These are phyloP conservation scores for Tautogolabrus adspersus DNA, from an alignment of 2,113 vertebrate species.

Conservation along the genomic window DNA sequence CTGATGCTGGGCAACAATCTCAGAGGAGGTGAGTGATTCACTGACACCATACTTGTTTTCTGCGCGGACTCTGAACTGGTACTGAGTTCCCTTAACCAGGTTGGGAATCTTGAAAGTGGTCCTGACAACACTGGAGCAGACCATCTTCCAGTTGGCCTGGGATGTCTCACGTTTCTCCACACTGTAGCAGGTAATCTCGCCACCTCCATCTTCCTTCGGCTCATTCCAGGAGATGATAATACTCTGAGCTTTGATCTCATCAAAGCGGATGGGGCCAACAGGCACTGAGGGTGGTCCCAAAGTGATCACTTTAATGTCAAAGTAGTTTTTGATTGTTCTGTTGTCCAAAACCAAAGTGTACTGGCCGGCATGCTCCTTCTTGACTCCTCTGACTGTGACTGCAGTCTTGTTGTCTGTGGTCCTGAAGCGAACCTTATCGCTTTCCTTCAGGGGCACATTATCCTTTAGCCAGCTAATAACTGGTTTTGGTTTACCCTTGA, in stretches of 20 bases:
- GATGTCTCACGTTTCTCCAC: constrained; percentile 97
- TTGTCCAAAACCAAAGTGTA: constrained; percentile 97
- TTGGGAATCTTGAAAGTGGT: constrained; percentile 95
- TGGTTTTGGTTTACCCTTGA: constrained; percentile 96
- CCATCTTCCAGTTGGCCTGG: constrained; percentile 96
- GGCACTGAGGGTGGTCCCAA: constrained; percentile 93
- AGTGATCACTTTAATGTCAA: constrained; percentile 90
- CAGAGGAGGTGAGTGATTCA: constrained; percentile 87
- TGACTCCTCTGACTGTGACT: constrained; percentile 92
- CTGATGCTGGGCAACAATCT: constrained; percentile 93
- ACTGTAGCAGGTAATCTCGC: constrained; percentile 96
- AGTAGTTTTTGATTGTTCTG: constrained; percentile 88
- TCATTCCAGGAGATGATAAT: constrained; percentile 94
- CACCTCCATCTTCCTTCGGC: constrained; percentile 94
- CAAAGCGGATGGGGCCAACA: constrained; percentile 92
- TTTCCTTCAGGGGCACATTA: constrained; percentile 93
- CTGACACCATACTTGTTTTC: constrained; percentile 97
- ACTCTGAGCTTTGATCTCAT: constrained; percentile 96
- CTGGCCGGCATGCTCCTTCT: constrained; percentile 95
- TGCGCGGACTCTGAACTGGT: constrained; percentile 96
- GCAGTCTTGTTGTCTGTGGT: constrained; percentile 95
- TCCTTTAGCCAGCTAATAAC: constrained; percentile 95
- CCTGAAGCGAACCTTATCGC: constrained; percentile 91
- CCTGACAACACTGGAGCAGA: constrained; percentile 95
- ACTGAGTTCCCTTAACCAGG: constrained; percentile 91